A percentile compares a stretch with the other conserved stretches of the same genome.
Conservation (phyloP, 1,140 invertebrate species). For the Dufourea novaeangliae region DNA sequence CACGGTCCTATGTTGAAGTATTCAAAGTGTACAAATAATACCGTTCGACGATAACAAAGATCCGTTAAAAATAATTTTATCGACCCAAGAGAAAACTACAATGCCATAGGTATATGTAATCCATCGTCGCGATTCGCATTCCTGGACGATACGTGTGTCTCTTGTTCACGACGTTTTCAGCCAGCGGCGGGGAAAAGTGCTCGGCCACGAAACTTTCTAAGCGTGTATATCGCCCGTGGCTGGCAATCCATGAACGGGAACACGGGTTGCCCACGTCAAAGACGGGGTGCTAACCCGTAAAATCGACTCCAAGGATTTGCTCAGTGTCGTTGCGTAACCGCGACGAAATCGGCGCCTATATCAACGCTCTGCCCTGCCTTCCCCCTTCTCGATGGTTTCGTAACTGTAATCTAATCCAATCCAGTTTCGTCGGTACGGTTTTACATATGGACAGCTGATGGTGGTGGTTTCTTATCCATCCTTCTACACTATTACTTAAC, state of each 20-base stretch:
- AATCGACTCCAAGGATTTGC: constrained; percentile 13
- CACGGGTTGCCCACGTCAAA: neutral
- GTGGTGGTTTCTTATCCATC: too few relatives aligned
- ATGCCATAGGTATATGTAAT: neutral
- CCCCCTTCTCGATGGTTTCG: neutral
- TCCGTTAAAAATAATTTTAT: too few relatives aligned
- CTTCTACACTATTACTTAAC: neutral
- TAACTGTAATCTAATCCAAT: neutral
- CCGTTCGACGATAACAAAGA: too few relatives aligned
- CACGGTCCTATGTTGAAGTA: too few relatives aligned
- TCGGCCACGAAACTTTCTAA: constrained; percentile 74
- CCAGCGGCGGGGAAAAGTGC: constrained; percentile 70
- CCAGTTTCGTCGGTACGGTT: neutral
- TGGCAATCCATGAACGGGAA: constrained; percentile 5
- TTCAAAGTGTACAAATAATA: too few relatives aligned
- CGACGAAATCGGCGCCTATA: neutral
- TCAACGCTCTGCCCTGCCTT: neutral
- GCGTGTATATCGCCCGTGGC: constrained; percentile 61
- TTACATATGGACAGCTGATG: too few relatives aligned
- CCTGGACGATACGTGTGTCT: constrained; percentile 39
- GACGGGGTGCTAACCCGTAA: constrained; percentile 1
- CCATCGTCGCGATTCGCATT: constrained; percentile 39
- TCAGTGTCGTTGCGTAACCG: constrained; percentile 4
- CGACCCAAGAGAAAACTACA: neutral
- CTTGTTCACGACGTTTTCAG: constrained; percentile 39